Conservation (phyloP, 1,140 invertebrate genomes). For the Fopius arisanus region DNA sequence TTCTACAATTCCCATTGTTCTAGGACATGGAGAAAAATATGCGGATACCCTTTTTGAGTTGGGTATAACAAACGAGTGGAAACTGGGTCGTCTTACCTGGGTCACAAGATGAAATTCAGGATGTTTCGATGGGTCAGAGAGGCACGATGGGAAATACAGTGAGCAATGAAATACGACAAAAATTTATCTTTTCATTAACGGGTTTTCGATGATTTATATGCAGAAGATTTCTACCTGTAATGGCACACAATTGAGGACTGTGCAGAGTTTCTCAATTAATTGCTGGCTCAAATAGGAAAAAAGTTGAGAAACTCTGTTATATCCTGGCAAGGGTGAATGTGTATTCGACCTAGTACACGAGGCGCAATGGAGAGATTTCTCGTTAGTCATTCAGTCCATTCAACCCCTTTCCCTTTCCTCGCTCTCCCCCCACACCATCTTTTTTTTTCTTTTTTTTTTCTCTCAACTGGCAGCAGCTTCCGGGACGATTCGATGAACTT, state of each 20-base stretch:
- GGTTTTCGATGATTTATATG: constrained; percentile 11
- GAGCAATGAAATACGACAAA: constrained; percentile 10
- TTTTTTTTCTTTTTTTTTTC: constrained; percentile 33
- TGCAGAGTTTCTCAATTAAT: constrained; percentile 14
- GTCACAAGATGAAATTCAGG: constrained; percentile 22
- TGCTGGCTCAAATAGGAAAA: constrained; percentile 9
- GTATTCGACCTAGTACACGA: constrained; percentile 24
- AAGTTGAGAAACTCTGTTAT: constrained; percentile 28
- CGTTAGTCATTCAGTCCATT: constrained; percentile 49
- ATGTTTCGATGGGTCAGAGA: constrained; percentile 11
- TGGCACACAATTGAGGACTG: not conserved
- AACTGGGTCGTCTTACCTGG: constrained; percentile 26
- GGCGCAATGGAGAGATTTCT: constrained; percentile 35
- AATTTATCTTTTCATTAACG: constrained; percentile 30
- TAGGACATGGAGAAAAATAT: not conserved
- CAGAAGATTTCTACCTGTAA: not conserved
- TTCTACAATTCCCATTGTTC: constrained; percentile 18
- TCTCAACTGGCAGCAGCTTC: constrained; percentile 40
- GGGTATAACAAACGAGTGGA: not conserved
- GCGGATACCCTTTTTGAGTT: constrained; percentile 29
- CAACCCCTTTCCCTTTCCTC: constrained; percentile 38
- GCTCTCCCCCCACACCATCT: constrained; percentile 35
- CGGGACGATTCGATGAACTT: constrained; percentile 46
- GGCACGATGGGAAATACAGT: constrained; percentile 8
- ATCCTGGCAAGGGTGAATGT: constrained; percentile 18